A percentile compares a stretch with the other conserved stretches of the same genome.
These are phyloP conservation scores for Lochmaea crataegi DNA, from an alignment of 2,888 invertebrate genomes.

Conservation along the genomic window DNA sequence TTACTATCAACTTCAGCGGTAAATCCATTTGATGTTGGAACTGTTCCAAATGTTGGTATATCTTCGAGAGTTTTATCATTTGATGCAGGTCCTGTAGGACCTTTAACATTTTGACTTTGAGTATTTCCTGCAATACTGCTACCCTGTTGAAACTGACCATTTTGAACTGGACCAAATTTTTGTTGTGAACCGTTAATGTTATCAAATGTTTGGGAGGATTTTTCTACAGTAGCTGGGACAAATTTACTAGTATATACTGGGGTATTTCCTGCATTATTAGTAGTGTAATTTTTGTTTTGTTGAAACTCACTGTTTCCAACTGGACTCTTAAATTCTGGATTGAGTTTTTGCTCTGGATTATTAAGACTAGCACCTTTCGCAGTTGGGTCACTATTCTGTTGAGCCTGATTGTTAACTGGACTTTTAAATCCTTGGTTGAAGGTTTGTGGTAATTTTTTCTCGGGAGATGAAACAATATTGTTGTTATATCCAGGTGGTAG, in stretches of 20 bases:
- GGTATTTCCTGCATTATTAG: no score
- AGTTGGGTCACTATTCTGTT: neutral
- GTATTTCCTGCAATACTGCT: neutral
- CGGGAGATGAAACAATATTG: neutral
- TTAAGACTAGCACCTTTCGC: no score
- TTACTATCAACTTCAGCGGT: neutral
- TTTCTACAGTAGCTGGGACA: no score
- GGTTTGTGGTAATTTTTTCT: neutral
- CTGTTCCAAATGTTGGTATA: neutral
- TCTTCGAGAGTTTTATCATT: neutral
- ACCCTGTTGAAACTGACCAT: no score
- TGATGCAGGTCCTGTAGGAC: neutral
- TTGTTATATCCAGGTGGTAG: slow-evolving; percentile 5
- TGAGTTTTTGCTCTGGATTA: no score
- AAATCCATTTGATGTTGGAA: neutral
- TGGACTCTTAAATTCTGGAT: neutral
- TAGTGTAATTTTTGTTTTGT: neutral
- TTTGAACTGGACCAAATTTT: no score
- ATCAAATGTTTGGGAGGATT: no score
- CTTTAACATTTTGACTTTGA: neutral
- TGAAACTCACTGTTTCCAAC: neutral
- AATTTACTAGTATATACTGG: no score
- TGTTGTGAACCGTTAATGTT: no score
- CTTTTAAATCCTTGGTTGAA: neutral
- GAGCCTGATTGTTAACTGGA: neutral